Evolutionary conservation across 1,140 invertebrate species (phyloP), one percentile per base, ranked within the genome.

Genomic region (Drosophila nikananu): DNA sequence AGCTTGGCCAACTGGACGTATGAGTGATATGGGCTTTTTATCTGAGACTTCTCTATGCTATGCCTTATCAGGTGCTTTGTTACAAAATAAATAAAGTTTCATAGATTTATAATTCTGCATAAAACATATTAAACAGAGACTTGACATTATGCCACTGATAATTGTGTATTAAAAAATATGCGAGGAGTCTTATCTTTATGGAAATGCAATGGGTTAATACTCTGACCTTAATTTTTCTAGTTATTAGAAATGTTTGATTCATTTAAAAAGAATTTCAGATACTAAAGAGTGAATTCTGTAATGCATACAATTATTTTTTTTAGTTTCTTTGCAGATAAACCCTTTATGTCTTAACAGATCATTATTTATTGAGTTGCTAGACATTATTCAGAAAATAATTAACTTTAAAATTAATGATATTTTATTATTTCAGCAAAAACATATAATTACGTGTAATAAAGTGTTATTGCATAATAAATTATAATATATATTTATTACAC

Each of bases 1-100:
- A 46, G 72, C 48, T 77, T 77, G 72, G 21, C 41, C 54, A 77
- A 77, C 63, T n/a, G 30, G 74, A 55, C 74, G 73, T 77, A 77
- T 77, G 72, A 66, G 73, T 67, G 74, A 77, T 67, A 32, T 46
- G 46, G 15, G 12, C 15, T 67, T 25, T 46, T 55, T 68, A 71
- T 71, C 67, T 30, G 44, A 30, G 44, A 23, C 19, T n/a, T n/a
- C n/a, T 35, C 17, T 41, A 51, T 73, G 70, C 37, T 71, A 0
- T 17, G 17, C 30, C 55, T 60, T 52, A 73, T 61, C 70, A 52
- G 7, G 4, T 15, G 13, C n/a, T 19, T 1, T 2, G n/a, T 72
- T 73, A 21, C 46, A 30, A 71, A 48, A 27, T 44, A 67, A 71
- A 67, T 27, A 68, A 30, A 15, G 42, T 19, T 19, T 8, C 4